phyloP scores from a whole-genome alignment of 1,140 invertebrate genomes.

The Bombus consobrinus region DNA sequence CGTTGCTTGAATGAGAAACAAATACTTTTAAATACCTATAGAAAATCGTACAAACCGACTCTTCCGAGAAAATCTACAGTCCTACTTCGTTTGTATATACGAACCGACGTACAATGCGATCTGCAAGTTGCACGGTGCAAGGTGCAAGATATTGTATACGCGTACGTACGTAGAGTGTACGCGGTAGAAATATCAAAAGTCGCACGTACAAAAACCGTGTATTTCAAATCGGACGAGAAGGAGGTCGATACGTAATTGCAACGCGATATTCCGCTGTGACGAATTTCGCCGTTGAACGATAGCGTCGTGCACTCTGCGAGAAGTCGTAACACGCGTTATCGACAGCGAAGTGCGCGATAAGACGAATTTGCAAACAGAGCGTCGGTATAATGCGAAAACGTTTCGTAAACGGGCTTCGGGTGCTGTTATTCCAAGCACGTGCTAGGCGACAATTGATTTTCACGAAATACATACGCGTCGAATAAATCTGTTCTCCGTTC shows the following conservation, averaged over 20 bases:
- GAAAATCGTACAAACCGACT: rapidly evolving
- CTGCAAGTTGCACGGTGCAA: neutral
- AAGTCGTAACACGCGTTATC: too few relatives aligned
- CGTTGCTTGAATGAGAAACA: too few relatives aligned
- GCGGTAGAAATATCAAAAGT: neutral
- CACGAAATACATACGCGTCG: too few relatives aligned
- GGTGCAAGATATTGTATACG: neutral
- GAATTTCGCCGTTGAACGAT: too few relatives aligned
- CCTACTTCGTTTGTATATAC: neutral
- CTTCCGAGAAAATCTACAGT: too few relatives aligned
- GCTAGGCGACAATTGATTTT: neutral
- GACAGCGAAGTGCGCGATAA: too few relatives aligned
- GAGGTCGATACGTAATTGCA: too few relatives aligned
- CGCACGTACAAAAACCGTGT: neutral
- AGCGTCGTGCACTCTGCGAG: too few relatives aligned
- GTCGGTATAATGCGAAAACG: neutral
- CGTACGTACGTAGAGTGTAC: neutral
- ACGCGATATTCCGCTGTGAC: too few relatives aligned
- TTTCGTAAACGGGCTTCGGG: neutral
- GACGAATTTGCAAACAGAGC: too few relatives aligned
- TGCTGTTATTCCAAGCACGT: neutral
- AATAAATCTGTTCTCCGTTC: too few relatives aligned
- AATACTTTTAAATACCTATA: too few relatives aligned
- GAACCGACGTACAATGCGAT: neutral
- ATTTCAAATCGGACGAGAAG: neutral